A percentile compares a stretch with the other conserved stretches of the same genome.
phyloP scores from a whole-genome alignment of 2,113 vertebrate species.

The Thunnus thynnus region DNA sequence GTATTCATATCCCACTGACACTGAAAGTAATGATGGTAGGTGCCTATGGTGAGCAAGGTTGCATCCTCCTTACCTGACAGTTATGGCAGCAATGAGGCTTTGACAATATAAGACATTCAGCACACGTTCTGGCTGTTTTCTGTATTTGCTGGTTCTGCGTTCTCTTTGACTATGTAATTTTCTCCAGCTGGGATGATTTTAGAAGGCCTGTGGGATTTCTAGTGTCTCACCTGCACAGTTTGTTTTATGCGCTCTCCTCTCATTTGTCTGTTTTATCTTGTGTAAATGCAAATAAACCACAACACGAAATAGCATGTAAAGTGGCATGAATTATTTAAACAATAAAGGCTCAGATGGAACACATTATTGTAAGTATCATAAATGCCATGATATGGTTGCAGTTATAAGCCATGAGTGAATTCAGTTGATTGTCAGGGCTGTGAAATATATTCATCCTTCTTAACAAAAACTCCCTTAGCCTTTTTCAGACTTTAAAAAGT shows the following conservation, averaged over 20 bases:
- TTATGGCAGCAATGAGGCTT: slow-evolving; percentile 62
- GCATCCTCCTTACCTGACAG: slow-evolving; percentile 56
- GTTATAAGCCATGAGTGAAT: slow-evolving; percentile 12
- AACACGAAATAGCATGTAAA: slow-evolving; percentile 14
- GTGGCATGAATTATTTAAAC: slow-evolving; percentile 58
- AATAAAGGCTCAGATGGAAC: slow-evolving; percentile 52
- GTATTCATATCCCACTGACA: slow-evolving; percentile 98
- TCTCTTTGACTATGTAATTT: slow-evolving; percentile 59
- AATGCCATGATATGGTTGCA: slow-evolving; percentile 21
- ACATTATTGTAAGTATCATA: slow-evolving; percentile 55
- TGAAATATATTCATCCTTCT: slow-evolving; percentile 18
- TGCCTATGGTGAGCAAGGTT: slow-evolving; percentile 54
- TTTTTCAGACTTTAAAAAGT: neutral
- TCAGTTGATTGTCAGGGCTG: slow-evolving; percentile 4
- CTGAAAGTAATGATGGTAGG: slow-evolving; percentile 83
- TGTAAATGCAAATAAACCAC: slow-evolving; percentile 64
- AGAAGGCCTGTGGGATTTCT: slow-evolving; percentile 63
- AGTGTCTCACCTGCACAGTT: slow-evolving; percentile 54
- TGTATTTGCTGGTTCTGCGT: slow-evolving; percentile 20
- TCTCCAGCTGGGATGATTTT: slow-evolving; percentile 72
- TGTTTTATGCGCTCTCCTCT: slow-evolving; percentile 57
- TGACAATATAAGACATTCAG: slow-evolving; percentile 31
- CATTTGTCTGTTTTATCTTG: slow-evolving; percentile 66
- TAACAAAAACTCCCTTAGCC: slow-evolving; percentile 14
- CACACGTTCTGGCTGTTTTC: slow-evolving; percentile 18